Percentiles rank a stretch among this genome's conserved stretches.
phyloP scores from a whole-genome alignment of 2,113 vertebrate genomes.

The Lamprotornis superbus region DNA sequence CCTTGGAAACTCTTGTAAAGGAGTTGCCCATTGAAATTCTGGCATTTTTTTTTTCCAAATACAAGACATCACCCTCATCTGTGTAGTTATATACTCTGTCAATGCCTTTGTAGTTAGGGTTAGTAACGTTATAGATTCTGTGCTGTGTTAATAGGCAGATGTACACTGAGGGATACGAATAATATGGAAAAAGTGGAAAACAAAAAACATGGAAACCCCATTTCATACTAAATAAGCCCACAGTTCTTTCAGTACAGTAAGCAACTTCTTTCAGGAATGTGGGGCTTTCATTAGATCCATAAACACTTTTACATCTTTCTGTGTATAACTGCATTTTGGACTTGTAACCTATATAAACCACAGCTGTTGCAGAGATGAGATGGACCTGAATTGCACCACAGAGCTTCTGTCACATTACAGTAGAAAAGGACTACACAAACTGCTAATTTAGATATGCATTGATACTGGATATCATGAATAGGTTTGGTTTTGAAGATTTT shows the following conservation, averaged over 20 bases:
- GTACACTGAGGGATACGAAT: neutral
- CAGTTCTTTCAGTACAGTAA: neutral
- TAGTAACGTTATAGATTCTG: neutral
- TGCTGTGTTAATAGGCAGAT: neutral
- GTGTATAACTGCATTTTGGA: neutral
- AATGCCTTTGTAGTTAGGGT: neutral
- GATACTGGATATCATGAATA: neutral
- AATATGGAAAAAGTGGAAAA: neutral
- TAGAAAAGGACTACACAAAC: neutral
- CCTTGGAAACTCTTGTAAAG: neutral
- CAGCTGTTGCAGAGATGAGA: neutral
- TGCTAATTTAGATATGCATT: neutral
- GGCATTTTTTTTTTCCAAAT: neutral
- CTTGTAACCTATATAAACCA: neutral
- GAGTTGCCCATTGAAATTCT: neutral
- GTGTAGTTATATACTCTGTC: neutral
- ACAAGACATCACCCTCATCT: neutral
- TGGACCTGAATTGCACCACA: neutral
- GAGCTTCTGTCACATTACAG: neutral
- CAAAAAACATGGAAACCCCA: neutral
- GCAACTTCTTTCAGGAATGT: neutral
- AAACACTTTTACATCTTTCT: neutral
- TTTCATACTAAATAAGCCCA: neutral
- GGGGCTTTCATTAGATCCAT: neutral
- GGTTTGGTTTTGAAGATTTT: neutral